Conservation (phyloP, 2,888 invertebrate genomes). For the Dasysyrphus tricinctus region DNA sequence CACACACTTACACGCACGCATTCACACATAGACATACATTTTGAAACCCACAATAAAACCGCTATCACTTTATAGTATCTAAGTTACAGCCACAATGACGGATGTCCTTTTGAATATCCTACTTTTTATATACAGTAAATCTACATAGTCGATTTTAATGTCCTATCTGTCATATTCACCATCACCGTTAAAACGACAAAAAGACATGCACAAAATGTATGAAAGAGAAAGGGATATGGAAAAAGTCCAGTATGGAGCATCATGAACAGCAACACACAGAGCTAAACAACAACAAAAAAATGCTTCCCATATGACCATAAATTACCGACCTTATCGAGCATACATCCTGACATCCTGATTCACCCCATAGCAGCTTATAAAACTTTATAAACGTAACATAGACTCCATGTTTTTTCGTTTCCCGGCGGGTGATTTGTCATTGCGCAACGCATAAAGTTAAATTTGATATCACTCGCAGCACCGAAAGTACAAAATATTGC, state of each 20-base stretch:
- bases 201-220: constrained; percentile 16
- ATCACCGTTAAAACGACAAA: constrained; percentile 1
- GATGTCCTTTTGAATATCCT: constrained; percentile 74
- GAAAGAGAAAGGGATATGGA: background rate
- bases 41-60: constrained; percentile 48
- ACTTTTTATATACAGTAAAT: constrained; percentile 60
- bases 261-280: constrained; percentile 4
- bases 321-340: constrained; percentile 74
- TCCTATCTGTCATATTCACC: constrained; percentile 73
- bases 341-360: constrained; percentile 71
- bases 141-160: constrained; percentile 70
- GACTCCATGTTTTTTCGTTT: constrained; percentile 64
- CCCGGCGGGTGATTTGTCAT: constrained; percentile 74
- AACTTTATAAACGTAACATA: constrained; percentile 60
- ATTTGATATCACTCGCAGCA: constrained; percentile 66
- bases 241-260: constrained; percentile 23
- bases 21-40: constrained; percentile 9
- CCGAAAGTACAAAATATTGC: constrained; percentile 18
- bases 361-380: constrained; percentile 41
- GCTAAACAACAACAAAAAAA: constrained; percentile 13
- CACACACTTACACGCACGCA: background rate
- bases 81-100: constrained; percentile 71
- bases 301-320: constrained; percentile 68
- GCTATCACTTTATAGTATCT: constrained; percentile 64
- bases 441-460: constrained; percentile 72